Percentiles rank a stretch among this genome's conserved stretches.
These are phyloP conservation scores for Catocala nupta DNA, from an alignment of 2,888 invertebrate genomes.

Conservation along the genomic window DNA sequence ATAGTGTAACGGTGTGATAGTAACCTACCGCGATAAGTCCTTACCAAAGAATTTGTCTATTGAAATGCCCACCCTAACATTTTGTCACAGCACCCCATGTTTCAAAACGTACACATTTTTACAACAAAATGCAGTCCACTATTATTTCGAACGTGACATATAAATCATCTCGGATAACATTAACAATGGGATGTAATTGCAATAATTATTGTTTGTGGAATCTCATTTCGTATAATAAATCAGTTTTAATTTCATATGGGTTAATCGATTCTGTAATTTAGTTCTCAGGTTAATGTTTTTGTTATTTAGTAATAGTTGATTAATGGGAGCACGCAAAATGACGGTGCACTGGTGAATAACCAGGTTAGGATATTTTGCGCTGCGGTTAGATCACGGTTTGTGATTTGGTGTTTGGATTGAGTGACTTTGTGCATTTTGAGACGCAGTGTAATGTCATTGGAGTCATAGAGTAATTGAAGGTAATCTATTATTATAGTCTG, in stretches of 20 bases:
- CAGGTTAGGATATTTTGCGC: no score
- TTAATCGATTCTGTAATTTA: slow-evolving; percentile 12
- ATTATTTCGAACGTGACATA: slow-evolving; percentile 28
- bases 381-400: no score
- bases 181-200: slow-evolving; percentile 21
- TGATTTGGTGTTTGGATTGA: no score
- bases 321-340: background rate
- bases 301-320: background rate
- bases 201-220: slow-evolving; percentile 19
- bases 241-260: slow-evolving; percentile 29
- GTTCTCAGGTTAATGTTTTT: background rate
- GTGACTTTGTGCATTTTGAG: no score
- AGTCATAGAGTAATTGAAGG: no score
- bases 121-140: slow-evolving; percentile 57
- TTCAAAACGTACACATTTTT: slow-evolving; percentile 58
- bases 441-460: no score
- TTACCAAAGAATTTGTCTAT: slow-evolving; percentile 67
- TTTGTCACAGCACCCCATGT: slow-evolving; percentile 52
- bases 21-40: slow-evolving; percentile 41
- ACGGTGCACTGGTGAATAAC: no score
- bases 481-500: no score
- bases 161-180: slow-evolving; percentile 34
- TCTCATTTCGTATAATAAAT: slow-evolving; percentile 31
- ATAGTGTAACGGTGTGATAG: slow-evolving; percentile 52
- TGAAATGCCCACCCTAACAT: slow-evolving; percentile 59